phyloP scores from a whole-genome alignment of 2,113 vertebrate species.

The Aspiorhynchus laticeps region DNA sequence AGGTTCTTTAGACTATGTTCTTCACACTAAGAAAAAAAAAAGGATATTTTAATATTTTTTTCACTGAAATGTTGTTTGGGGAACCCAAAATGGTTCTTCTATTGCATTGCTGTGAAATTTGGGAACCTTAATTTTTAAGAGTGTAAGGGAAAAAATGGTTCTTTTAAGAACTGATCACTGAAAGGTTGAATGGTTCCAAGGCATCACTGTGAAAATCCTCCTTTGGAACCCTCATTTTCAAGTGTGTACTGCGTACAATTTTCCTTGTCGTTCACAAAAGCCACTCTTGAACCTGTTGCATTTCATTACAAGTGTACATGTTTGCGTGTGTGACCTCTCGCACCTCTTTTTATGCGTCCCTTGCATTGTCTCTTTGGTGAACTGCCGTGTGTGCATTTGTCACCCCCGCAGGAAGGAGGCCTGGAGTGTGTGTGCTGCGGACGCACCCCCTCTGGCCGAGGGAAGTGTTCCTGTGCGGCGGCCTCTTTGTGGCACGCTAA shows the following conservation, averaged over 20 bases:
- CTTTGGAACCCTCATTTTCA: neutral
- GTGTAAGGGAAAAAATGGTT: too few species aligned
- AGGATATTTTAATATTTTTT: too few species aligned
- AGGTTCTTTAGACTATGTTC: too few species aligned
- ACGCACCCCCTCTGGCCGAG: conserved; percentile 71
- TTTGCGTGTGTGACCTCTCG: conserved; percentile 44
- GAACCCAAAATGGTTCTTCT: too few species aligned
- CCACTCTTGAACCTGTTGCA: conserved; percentile 11
- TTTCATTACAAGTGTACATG: neutral
- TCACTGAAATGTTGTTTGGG: too few species aligned
- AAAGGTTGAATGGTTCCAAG: neutral
- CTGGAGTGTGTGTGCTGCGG: conserved; percentile 72
- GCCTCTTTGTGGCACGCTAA: conserved; percentile 81
- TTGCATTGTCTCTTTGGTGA: conserved; percentile 27
- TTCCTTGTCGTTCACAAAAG: neutral
- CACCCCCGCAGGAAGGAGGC: conserved; percentile 71
- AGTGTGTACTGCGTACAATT: neutral
- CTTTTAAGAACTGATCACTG: too few species aligned
- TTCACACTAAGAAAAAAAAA: too few species aligned
- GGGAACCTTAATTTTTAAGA: too few species aligned
- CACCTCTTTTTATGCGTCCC: conserved; percentile 10
- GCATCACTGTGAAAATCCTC: neutral
- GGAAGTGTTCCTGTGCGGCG: conserved; percentile 78
- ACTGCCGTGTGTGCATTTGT: conserved; percentile 50
- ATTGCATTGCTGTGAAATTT: neutral